Evolutionary conservation across 1,140 invertebrate species (phyloP).

Genomic region (Monochamus saltuarius): DNA sequence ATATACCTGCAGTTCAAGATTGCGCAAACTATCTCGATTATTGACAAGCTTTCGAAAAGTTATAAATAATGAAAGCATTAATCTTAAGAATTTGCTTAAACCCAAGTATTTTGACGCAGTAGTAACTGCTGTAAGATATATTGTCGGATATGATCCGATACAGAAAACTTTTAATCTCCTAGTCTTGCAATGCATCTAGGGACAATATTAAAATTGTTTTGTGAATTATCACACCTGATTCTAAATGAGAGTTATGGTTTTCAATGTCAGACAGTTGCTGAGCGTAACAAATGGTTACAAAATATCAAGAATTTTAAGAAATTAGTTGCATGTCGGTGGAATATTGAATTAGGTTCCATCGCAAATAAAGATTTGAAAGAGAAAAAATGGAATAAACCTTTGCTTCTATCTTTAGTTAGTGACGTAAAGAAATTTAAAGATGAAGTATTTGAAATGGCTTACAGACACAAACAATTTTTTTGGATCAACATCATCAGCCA

Average conservation of each 20-base stretch:
- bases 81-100: constrained; percentile 22
- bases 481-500: too few relatives aligned
- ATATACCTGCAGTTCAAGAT: constrained; percentile 26
- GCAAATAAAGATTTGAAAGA: too few relatives aligned
- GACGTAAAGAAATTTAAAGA: too few relatives aligned
- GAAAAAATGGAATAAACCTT: too few relatives aligned
- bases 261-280: constrained; percentile 21
- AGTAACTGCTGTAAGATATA: constrained; percentile 17
- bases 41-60: constrained; percentile 13
- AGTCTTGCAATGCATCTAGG: constrained; percentile 29
- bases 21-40: constrained; percentile 31
- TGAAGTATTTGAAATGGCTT: too few relatives aligned
- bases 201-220: constrained; percentile 24
- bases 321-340: constrained; percentile 24
- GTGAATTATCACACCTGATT: constrained; percentile 24
- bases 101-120: constrained; percentile 27
- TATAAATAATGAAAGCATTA: constrained; percentile 20
- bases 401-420: too few relatives aligned
- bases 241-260: constrained; percentile 27
- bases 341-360: not conserved
- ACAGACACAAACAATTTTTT: too few relatives aligned
- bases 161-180: constrained; percentile 26
- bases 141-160: constrained; percentile 23
- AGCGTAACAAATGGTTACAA: constrained; percentile 10
- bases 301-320: constrained; percentile 32